Evolutionary conservation across 2,797 vertebrate species (phyloP).

Genomic region (Momotus momota): DNA sequence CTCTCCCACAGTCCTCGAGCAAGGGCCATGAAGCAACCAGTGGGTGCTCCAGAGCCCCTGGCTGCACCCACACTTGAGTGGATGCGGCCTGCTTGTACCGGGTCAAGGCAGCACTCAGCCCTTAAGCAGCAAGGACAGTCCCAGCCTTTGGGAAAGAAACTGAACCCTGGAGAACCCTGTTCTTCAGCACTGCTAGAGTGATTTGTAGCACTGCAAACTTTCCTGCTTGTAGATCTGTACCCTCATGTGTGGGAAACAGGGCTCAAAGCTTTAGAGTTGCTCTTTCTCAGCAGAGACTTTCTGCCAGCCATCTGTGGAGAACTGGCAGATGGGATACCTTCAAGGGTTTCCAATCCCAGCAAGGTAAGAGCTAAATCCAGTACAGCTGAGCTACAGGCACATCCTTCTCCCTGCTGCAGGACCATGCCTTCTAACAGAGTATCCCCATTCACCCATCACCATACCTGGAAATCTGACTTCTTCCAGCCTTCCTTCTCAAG

Average conservation of each 20-base stretch:
- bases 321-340: neutral
- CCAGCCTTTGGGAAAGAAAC: neutral
- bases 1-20: neutral
- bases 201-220: neutral
- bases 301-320: neutral
- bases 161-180: neutral
- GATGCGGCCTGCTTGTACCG: accelerated
- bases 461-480: conserved; percentile 92
- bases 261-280: neutral
- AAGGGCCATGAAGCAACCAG: neutral
- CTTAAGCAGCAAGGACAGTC: neutral
- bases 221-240: neutral
- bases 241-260: accelerated
- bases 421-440: neutral
- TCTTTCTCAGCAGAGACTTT: neutral
- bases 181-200: neutral
- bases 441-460: neutral
- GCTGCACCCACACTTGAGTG: accelerated
- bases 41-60: neutral
- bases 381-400: neutral
- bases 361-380: neutral
- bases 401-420: neutral
- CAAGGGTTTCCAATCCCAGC: neutral
- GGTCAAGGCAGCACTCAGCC: neutral
- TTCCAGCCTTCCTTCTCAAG: conserved; percentile 98